These are phyloP conservation scores for Dolichotis patagonum DNA, from an alignment of 2,113 vertebrate species.

Conservation along the genomic window DNA sequence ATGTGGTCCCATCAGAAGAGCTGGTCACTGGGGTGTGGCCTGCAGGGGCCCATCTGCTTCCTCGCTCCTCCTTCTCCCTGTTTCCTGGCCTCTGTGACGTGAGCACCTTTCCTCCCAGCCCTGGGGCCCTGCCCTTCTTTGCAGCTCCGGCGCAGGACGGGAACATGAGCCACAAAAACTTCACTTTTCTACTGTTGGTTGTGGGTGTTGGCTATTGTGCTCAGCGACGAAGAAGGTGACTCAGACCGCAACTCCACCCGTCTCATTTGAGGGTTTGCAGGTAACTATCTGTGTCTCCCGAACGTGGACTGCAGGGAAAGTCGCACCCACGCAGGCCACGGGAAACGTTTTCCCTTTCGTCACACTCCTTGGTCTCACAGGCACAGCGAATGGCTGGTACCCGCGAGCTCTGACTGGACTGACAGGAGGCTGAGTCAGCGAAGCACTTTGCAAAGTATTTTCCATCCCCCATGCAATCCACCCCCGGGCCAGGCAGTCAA, in stretches of 20 bases:
- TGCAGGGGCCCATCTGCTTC: not conserved
- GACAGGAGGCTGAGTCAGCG: not conserved
- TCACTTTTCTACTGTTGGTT: not conserved
- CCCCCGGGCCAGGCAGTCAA: no score
- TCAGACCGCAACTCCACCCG: not conserved
- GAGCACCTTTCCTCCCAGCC: not conserved
- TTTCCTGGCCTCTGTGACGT: not conserved
- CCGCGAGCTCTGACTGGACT: not conserved
- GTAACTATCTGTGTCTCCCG: not conserved
- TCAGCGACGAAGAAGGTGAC: not conserved
- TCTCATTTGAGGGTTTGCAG: not conserved
- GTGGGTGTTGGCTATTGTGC: not conserved
- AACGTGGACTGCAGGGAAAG: not conserved
- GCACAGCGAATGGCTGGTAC: fast-evolving
- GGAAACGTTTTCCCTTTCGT: not conserved
- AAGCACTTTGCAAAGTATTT: not conserved
- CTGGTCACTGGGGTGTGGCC: not conserved
- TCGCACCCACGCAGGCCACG: not conserved
- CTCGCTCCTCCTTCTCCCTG: not conserved
- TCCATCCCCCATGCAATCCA: not conserved
- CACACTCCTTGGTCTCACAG: not conserved
- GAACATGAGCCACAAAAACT: not conserved
- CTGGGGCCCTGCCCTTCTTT: not conserved
- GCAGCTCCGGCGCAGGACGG: not conserved
- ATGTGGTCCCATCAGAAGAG: not conserved